Conservation (phyloP, 1,140 invertebrate species). For the Drosophila equinoxialis region DNA sequence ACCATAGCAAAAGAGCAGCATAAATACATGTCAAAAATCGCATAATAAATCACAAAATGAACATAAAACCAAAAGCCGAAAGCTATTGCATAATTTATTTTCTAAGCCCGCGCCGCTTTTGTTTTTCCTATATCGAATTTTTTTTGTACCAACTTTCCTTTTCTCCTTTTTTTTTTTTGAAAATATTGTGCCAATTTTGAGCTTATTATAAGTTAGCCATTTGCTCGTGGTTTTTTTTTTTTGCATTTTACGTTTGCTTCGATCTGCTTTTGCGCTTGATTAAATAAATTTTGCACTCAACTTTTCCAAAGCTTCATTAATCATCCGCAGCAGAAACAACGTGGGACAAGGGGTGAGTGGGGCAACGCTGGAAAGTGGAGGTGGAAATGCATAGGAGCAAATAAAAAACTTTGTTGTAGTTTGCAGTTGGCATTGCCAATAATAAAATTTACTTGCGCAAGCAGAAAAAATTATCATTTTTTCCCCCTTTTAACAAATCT, state of each 20-base stretch:
- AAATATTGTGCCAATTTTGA: slow-evolving; percentile 69
- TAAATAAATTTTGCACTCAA: slow-evolving; percentile 68
- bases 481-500: slow-evolving; percentile 23
- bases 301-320: slow-evolving; percentile 74
- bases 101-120: slow-evolving; percentile 58
- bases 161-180: slow-evolving; percentile 30
- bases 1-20: slow-evolving; percentile 17
- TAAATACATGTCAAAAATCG: slow-evolving; percentile 70
- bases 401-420: slow-evolving; percentile 45
- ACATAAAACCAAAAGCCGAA: slow-evolving; percentile 15
- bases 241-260: slow-evolving; percentile 52
- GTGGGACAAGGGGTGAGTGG: background rate
- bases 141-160: slow-evolving; percentile 29
- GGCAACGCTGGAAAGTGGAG: slow-evolving; percentile 14
- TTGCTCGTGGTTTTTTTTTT: background rate
- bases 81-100: slow-evolving; percentile 68
- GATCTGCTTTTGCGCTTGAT: slow-evolving; percentile 74
- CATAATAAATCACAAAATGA: slow-evolving; percentile 66
- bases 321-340: slow-evolving; percentile 52
- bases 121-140: slow-evolving; percentile 23
- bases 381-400: slow-evolving; percentile 39
- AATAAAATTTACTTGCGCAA: slow-evolving; percentile 64
- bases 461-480: slow-evolving; percentile 43
- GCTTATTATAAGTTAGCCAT: slow-evolving; percentile 71
- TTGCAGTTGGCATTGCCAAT: slow-evolving; percentile 77